These are phyloP conservation scores for Heliothis peltigera DNA, from an alignment of 2,888 invertebrate species.

Conservation along the genomic window DNA sequence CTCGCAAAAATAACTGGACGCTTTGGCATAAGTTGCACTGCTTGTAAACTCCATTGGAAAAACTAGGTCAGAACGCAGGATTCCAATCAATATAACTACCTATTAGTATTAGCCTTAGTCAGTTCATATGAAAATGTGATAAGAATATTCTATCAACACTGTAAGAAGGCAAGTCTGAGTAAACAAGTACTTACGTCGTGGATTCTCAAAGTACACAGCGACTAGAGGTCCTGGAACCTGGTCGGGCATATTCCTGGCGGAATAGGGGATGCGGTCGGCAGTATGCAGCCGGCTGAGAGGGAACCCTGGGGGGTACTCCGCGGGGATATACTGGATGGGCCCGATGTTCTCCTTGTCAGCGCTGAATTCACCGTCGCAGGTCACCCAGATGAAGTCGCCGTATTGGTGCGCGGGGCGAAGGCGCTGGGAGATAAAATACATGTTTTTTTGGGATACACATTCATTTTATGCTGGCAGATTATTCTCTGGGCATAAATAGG, in stretches of 20 bases:
- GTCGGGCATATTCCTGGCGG: constrained; percentile 77
- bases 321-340: constrained; percentile 92
- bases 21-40: no score
- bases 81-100: no score
- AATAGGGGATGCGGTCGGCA: constrained; percentile 80
- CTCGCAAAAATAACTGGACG: no score
- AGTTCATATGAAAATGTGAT: no score
- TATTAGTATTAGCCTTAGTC: no score
- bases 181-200: constrained; percentile 74
- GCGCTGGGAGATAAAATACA: constrained; percentile 61
- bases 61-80: no score
- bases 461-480: no score
- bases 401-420: constrained; percentile 77
- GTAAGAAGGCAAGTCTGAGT: no score
- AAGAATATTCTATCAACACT: no score
- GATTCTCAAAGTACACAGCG: constrained; percentile 83
- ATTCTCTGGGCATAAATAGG: no score
- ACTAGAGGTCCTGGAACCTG: constrained; percentile 78
- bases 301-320: constrained; percentile 90
- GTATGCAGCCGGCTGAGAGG: constrained; percentile 80
- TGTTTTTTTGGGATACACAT: neutral
- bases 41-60: no score
- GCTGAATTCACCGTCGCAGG: constrained; percentile 94
- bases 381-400: constrained; percentile 93
- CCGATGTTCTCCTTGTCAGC: constrained; percentile 94